phyloP scores from a whole-genome alignment of 2,113 vertebrate genomes.

The Leptobrachium ailaonicum region DNA sequence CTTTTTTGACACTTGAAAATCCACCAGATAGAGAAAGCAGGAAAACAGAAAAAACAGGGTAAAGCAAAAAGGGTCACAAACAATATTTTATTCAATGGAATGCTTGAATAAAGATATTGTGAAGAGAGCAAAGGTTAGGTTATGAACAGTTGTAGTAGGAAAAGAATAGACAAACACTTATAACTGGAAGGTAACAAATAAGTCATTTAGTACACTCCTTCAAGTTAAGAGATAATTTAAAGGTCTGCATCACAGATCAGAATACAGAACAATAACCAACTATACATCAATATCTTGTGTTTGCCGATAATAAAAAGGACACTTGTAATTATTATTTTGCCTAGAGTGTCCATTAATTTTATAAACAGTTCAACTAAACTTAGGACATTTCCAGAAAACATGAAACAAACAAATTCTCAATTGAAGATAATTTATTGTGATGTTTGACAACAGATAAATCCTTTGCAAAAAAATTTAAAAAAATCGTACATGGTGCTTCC shows the following conservation, averaged over 20 bases:
- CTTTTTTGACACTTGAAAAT: constrained; percentile 74
- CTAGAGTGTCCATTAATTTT: too few species aligned
- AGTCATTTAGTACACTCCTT: constrained; percentile 57
- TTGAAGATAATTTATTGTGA: too few species aligned
- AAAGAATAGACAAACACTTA: constrained; percentile 64
- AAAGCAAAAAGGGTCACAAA: constrained; percentile 77
- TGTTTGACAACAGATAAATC: too few species aligned
- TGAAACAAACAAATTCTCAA: too few species aligned
- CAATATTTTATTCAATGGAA: constrained; percentile 83
- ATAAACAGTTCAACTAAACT: too few species aligned
- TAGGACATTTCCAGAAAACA: too few species aligned
- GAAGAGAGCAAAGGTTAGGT: constrained; percentile 72
- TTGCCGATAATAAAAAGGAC: too few species aligned
- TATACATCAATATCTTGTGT: not conserved
- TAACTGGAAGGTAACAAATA: constrained; percentile 56
- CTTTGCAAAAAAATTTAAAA: too few species aligned
- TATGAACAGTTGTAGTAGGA: constrained; percentile 67
- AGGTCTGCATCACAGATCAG: constrained; percentile 57
- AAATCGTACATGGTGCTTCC: too few species aligned
- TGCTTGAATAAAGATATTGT: constrained; percentile 87
- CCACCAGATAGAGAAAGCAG: constrained; percentile 80
- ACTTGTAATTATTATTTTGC: too few species aligned
- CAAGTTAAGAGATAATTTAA: constrained; percentile 64
- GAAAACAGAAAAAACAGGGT: constrained; percentile 80
- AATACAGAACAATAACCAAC: not conserved